A percentile compares a stretch with the other conserved stretches of the same genome.
Evolutionary conservation across 2,113 vertebrate genomes (phyloP).

Genomic region (Neodontobutis hainanensis): DNA sequence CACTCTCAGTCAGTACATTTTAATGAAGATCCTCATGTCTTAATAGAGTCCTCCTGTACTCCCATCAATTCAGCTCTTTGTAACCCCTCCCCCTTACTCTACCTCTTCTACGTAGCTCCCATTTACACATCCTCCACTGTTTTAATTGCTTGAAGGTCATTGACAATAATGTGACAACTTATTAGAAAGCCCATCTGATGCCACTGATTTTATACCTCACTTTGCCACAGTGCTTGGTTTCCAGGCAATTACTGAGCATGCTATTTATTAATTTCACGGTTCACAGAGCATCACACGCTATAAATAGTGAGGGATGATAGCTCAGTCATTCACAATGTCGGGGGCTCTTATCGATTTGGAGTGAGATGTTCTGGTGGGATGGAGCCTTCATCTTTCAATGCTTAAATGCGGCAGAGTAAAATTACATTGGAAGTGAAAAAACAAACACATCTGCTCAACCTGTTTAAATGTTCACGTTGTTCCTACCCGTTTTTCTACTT

Average conservation of each 20-base stretch:
- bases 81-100: constrained; percentile 52
- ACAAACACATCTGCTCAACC: constrained; percentile 7
- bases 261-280: constrained; percentile 85
- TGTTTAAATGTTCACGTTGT: constrained; percentile 1
- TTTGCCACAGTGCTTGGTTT: constrained; percentile 74
- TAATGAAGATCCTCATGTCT: constrained; percentile 61
- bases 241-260: constrained; percentile 79
- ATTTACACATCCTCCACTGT: constrained; percentile 38
- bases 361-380: constrained; percentile 58
- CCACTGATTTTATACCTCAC: constrained; percentile 75
- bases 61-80: constrained; percentile 56
- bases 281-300: constrained; percentile 78
- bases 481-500: constrained; percentile 5
- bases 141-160: constrained; percentile 85
- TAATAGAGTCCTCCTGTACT: constrained; percentile 57
- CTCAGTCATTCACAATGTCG: constrained; percentile 72
- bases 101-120: not conserved
- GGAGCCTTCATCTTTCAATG: constrained; percentile 50
- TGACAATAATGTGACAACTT: constrained; percentile 82
- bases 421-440: not conserved
- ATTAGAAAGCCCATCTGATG: constrained; percentile 80
- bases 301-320: constrained; percentile 80
- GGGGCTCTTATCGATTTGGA: constrained; percentile 73
- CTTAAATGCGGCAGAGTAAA: constrained; percentile 22
- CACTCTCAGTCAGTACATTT: constrained; percentile 43